Percentiles rank a stretch among this genome's conserved stretches.
Evolutionary conservation across 2,888 invertebrate genomes (phyloP).

Genomic region (Lingula anatina): DNA sequence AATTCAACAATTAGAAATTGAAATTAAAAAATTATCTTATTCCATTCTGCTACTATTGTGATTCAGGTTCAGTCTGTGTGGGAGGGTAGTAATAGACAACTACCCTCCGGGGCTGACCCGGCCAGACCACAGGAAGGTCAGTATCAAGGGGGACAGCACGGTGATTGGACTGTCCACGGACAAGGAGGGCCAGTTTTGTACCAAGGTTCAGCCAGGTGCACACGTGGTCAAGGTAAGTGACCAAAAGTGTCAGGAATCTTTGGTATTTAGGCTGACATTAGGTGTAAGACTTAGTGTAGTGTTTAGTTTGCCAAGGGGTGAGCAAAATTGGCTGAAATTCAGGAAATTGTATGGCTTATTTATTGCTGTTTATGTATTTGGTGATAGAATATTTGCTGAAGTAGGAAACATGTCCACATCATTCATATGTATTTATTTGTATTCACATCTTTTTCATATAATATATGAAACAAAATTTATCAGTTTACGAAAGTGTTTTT

Average conservation of each 20-base stretch:
- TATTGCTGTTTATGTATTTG: not conserved
- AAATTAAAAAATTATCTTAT: not conserved
- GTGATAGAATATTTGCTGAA: not conserved
- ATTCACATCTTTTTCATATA: too few relatives aligned
- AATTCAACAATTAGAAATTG: not conserved
- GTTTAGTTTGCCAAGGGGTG: too few relatives aligned
- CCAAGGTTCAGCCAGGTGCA: constrained; percentile 67
- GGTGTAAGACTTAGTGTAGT: too few relatives aligned
- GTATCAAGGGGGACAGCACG: constrained; percentile 30
- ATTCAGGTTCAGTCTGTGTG: constrained; percentile 65
- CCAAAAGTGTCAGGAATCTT: too few relatives aligned
- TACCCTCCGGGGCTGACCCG: constrained; percentile 36
- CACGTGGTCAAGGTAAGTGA: constrained; percentile 60
- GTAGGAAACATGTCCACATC: too few relatives aligned
- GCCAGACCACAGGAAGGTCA: constrained; percentile 28
- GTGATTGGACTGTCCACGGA: constrained; percentile 37
- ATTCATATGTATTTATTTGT: not conserved
- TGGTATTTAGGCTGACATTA: too few relatives aligned
- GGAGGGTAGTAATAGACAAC: constrained; percentile 41
- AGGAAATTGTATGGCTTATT: too few relatives aligned
- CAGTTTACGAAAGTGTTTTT: too few relatives aligned
- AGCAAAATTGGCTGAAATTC: too few relatives aligned
- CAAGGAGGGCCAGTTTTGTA: constrained; percentile 69
- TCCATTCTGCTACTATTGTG: not conserved
- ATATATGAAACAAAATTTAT: too few relatives aligned